Evolutionary conservation across 1,140 invertebrate genomes (phyloP), one percentile per base, ranked within the genome.

Genomic region (Sweltsa coloradensis): DNA sequence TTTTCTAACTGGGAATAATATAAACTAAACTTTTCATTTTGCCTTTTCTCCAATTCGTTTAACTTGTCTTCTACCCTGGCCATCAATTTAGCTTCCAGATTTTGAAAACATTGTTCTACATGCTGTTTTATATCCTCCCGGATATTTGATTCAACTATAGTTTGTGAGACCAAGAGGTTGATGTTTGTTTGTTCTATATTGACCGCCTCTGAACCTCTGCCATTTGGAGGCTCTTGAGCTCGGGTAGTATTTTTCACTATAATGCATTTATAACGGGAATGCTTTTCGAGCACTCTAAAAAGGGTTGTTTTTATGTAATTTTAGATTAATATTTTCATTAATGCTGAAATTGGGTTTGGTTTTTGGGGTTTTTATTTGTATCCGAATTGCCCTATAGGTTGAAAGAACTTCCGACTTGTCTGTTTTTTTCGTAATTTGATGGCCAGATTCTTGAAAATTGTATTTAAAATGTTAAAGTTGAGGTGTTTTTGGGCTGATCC

Each of bases 41-140:
- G 18, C 60, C 46, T 63, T 49, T 36, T 42, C 40, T 68, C 65
- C 47, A 68, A 57, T 39, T 61, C 57, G 39, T 47, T n/a, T 14
- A 67, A 57, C 53, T 65, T 66, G 25, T 49, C 51, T 39, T 66
- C 64, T 40, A 68, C 60, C 27, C 62, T 61, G 14, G 39, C 29
- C 53, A 50, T 51, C 4, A 62, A n/a, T n/a, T n/a, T n/a, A n/a
- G n/a, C n/a, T n/a, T n/a, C n/a, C n/a, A n/a, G n/a, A n/a, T n/a
- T n/a, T n/a, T n/a, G n/a, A n/a, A n/a, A n/a, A n/a, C n/a, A n/a
- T n/a, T n/a, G n/a, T n/a, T n/a, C n/a, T n/a, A n/a, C n/a, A n/a
- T n/a, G n/a, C n/a, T n/a, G n/a, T n/a, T n/a, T n/a, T n/a, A n/a
- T n/a, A n/a, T n/a, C n/a, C n/a, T n/a, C n/a, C n/a, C n/a, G n/a